Conservation (phyloP, 2,113 vertebrate genomes). For the Tylochromis polylepis region DNA sequence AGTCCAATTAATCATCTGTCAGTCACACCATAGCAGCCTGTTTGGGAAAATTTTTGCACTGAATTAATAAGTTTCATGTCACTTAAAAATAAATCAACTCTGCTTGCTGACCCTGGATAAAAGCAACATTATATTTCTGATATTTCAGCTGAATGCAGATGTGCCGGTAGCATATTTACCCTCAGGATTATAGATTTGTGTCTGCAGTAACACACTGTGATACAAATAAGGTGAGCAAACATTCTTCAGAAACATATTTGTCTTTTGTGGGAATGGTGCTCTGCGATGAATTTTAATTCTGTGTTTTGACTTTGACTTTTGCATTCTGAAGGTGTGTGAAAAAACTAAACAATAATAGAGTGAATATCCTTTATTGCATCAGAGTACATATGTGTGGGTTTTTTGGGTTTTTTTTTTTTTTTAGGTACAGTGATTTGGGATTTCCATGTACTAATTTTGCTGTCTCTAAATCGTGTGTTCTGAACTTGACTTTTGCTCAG, state of each 20-base stretch:
- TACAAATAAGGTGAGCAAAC: background rate
- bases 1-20: background rate
- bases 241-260: background rate
- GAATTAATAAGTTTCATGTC: background rate
- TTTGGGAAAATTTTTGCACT: background rate
- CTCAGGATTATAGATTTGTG: background rate
- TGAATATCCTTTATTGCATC: background rate
- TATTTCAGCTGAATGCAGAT: background rate
- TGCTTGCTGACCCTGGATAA: background rate
- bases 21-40: background rate
- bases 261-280: background rate
- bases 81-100: background rate
- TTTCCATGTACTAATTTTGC: background rate
- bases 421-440: background rate
- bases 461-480: fast-evolving
- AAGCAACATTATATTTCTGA: background rate
- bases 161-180: background rate
- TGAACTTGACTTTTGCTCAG: background rate
- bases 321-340: background rate
- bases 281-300: background rate
- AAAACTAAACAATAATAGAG: background rate
- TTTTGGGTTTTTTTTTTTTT: background rate
- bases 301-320: background rate
- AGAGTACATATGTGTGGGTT: fast-evolving
- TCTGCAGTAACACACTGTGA: background rate